These are phyloP conservation scores for Saccostrea echinata DNA, from an alignment of 1,140 invertebrate species.

Conservation along the genomic window DNA sequence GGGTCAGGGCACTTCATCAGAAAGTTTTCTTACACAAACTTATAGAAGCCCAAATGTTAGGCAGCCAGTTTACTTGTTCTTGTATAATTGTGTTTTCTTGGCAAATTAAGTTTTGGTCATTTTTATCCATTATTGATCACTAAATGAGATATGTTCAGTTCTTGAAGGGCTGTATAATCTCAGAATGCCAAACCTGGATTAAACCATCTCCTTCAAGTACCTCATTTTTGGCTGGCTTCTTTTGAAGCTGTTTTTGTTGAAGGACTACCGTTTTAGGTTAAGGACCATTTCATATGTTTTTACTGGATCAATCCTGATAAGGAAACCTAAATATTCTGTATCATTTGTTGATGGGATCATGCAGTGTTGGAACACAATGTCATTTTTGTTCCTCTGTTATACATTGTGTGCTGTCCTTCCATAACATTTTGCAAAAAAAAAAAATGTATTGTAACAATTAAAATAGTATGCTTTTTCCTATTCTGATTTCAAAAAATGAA, in stretches of 20 bases:
- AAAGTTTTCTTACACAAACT: constrained; percentile 34
- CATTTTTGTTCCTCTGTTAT: neutral
- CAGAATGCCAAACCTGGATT: neutral
- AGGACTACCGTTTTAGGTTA: constrained; percentile 18
- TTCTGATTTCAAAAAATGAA: no score
- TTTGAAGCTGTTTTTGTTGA: constrained; percentile 10
- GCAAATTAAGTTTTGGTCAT: constrained; percentile 37
- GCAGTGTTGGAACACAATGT: neutral
- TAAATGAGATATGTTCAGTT: neutral
- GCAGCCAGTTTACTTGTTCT: constrained; percentile 9
- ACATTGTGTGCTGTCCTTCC: no score
- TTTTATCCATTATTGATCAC: constrained; percentile 35
- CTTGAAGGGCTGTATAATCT: neutral
- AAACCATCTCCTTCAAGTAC: neutral
- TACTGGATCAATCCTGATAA: neutral
- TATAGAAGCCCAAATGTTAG: neutral
- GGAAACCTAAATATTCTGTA: neutral
- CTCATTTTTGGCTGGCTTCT: neutral
- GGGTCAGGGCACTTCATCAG: constrained; percentile 28
- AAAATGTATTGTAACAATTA: no score
- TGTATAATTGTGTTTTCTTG: constrained; percentile 22
- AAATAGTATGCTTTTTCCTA: no score
- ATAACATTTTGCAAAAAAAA: no score
- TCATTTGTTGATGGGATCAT: neutral
- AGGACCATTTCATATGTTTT: neutral